Evolutionary conservation across 1,140 invertebrate species (phyloP).

Genomic region (Plodia interpunctella): DNA sequence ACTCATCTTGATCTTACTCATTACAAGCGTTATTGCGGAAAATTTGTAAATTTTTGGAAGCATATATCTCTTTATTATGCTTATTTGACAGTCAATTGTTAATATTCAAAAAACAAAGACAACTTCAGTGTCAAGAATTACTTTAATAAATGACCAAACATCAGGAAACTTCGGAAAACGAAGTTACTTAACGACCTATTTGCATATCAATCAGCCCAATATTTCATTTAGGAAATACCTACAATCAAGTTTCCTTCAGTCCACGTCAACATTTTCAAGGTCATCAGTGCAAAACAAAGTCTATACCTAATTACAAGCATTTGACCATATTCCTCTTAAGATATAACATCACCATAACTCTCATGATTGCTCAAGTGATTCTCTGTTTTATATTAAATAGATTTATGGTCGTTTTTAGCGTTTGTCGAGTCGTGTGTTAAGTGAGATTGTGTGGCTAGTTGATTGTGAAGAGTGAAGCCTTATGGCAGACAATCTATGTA

Average conservation of each 20-base stretch:
- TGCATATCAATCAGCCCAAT: too few relatives aligned
- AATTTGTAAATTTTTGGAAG: too few relatives aligned
- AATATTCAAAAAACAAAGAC: too few relatives aligned
- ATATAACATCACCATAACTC: constrained; percentile 25
- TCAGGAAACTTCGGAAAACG: too few relatives aligned
- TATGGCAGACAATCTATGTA: constrained; percentile 56
- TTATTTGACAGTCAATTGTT: too few relatives aligned
- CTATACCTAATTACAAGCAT: constrained; percentile 53
- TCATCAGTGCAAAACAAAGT: constrained; percentile 32
- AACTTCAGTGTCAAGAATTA: too few relatives aligned
- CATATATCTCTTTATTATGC: too few relatives aligned
- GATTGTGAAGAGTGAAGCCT: constrained; percentile 48
- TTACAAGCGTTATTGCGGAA: too few relatives aligned
- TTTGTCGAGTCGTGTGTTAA: constrained; percentile 23
- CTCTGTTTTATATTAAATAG: constrained; percentile 18
- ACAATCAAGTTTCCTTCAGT: neutral
- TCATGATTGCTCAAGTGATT: neutral
- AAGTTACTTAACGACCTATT: too few relatives aligned
- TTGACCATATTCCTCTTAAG: constrained; percentile 23
- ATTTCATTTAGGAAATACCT: too few relatives aligned
- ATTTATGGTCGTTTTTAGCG: constrained; percentile 26
- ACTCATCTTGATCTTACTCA: too few relatives aligned
- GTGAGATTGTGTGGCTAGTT: constrained; percentile 20
- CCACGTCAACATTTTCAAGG: constrained; percentile 39
- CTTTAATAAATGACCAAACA: too few relatives aligned